Conservation (phyloP, 2,797 vertebrate species). For the Uromys caudimaculatus region DNA sequence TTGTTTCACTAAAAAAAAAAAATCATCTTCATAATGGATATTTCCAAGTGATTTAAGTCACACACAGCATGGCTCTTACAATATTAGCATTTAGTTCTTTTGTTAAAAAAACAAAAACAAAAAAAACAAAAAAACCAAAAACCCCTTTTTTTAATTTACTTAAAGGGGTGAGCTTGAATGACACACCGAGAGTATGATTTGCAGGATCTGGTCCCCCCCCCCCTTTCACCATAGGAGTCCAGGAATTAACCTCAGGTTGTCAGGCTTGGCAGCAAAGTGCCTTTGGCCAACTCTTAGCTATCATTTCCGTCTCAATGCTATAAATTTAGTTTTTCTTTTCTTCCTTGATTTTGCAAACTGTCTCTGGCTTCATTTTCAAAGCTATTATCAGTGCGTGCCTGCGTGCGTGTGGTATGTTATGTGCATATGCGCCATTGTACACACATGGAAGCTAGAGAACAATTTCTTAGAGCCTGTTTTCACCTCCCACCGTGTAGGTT, state of each 20-base stretch:
- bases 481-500: not conserved
- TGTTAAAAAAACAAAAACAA: not conserved
- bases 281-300: not conserved
- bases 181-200: not conserved
- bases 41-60: conserved; percentile 52
- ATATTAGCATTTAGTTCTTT: not conserved
- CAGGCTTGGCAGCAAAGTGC: not conserved
- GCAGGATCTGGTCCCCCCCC: not conserved
- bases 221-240: not conserved
- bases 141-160: not conserved
- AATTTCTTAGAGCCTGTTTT: not conserved
- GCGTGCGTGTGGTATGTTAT: not conserved
- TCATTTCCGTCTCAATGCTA: not conserved
- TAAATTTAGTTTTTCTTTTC: not conserved
- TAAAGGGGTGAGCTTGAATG: not conserved
- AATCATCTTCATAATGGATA: conserved; percentile 14
- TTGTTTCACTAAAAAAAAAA: conserved; percentile 24
- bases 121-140: no score
- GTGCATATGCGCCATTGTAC: no score
- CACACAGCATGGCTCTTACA: not conserved
- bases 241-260: not conserved
- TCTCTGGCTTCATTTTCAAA: conserved; percentile 76
- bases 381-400: conserved; percentile 4
- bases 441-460: not conserved
- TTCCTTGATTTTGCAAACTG: conserved; percentile 59